A percentile compares a stretch with the other conserved stretches of the same genome.
Conservation (phyloP, 2,888 invertebrate genomes). For the Bellardia bayeri region DNA sequence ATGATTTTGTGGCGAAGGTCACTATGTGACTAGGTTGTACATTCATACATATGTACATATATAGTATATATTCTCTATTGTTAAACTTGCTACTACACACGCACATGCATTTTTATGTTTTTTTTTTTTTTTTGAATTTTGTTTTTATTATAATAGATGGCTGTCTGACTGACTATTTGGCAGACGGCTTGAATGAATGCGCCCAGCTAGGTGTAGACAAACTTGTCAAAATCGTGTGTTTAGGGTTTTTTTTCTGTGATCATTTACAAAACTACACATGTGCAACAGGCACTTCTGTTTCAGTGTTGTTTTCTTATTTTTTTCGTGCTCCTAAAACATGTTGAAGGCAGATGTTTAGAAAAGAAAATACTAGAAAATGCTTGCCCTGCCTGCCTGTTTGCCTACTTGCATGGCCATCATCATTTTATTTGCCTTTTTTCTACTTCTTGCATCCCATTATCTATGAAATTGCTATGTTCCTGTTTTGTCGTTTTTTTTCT, state of each 20-base stretch:
- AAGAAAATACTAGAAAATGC: conserved; percentile 1
- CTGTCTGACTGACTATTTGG: conserved; percentile 44
- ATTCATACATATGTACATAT: neutral
- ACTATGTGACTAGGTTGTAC: conserved; percentile 75
- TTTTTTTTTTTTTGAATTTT: conserved; percentile 2
- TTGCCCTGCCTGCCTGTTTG: conserved; percentile 18
- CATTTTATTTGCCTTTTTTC: conserved; percentile 39
- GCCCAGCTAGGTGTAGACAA: conserved; percentile 41
- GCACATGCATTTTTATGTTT: conserved; percentile 55
- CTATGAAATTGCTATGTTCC: conserved; percentile 70
- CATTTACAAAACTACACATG: conserved; percentile 66
- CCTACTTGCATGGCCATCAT: conserved; percentile 10
- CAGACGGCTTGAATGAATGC: conserved; percentile 42
- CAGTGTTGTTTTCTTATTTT: conserved; percentile 21
- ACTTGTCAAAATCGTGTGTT: conserved; percentile 72
- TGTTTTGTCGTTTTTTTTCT: conserved; percentile 58
- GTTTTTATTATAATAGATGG: conserved; percentile 20
- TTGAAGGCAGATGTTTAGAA: conserved; percentile 71
- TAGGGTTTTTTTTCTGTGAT: conserved; percentile 61
- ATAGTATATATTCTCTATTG: conserved; percentile 19
- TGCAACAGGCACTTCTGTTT: conserved; percentile 67
- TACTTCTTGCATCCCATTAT: conserved; percentile 71
- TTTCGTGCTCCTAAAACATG: conserved; percentile 55
- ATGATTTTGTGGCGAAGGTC: conserved; percentile 75
- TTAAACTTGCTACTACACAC: conserved; percentile 67